Conservation (phyloP, 2,888 invertebrate species). For the Cepaea hortensis region DNA sequence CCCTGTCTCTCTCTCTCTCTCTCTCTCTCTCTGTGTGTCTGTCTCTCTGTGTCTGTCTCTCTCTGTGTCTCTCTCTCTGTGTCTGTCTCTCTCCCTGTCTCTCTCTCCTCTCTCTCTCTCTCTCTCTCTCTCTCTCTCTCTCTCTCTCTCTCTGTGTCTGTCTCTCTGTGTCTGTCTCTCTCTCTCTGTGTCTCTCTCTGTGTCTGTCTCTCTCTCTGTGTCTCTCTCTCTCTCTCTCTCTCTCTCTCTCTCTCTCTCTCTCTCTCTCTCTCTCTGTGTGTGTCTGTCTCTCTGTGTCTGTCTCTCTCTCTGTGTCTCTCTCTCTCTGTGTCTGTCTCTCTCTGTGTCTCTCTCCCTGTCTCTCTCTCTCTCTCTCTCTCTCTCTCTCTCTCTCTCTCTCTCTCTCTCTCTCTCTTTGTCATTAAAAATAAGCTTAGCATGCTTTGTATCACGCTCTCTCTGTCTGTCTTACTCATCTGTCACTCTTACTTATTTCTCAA, state of each 20-base stretch:
- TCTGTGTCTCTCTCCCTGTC: neutral
- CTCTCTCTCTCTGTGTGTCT: neutral
- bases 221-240: neutral
- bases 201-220: too few species aligned
- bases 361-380: neutral
- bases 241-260: neutral
- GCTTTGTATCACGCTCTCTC: too few species aligned
- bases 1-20: neutral
- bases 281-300: neutral
- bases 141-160: neutral
- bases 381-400: conserved; percentile 3
- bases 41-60: neutral
- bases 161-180: neutral
- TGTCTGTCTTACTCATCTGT: too few species aligned
- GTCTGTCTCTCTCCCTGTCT: neutral
- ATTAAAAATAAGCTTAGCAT: too few species aligned
- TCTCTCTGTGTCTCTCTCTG: neutral
- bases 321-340: neutral
- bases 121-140: neutral
- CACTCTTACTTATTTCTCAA: too few species aligned
- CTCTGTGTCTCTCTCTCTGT: neutral
- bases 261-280: neutral
- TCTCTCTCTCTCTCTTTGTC: neutral
- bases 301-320: neutral
- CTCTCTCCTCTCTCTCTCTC: neutral